phyloP scores from a whole-genome alignment of 1,140 invertebrate genomes.

The Penaeus vannamei region DNA sequence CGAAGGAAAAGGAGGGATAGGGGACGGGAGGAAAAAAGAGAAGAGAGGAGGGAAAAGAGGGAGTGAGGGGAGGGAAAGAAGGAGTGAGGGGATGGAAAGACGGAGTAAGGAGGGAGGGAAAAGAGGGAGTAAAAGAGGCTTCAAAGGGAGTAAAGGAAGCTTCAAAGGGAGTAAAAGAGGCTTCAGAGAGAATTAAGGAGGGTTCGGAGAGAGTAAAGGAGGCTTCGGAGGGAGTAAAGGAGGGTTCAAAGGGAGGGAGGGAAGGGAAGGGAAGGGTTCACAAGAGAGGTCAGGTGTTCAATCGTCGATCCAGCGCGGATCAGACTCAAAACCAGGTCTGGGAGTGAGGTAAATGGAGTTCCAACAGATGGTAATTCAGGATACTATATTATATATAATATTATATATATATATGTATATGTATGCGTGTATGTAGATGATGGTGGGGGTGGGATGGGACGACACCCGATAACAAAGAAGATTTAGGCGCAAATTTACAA shows the following conservation, averaged over 20 bases:
- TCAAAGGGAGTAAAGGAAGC: no score
- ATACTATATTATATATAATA: neutral
- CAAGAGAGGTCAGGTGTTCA: neutral
- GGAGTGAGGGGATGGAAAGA: no score
- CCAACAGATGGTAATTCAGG: slow-evolving; percentile 21
- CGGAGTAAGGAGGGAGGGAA: no score
- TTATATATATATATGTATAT: neutral
- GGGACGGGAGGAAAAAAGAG: neutral
- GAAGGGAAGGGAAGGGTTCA: neutral
- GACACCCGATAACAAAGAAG: neutral
- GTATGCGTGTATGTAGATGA: neutral
- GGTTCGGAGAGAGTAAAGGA: no score
- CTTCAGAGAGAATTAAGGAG: no score
- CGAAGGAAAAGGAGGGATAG: neutral
- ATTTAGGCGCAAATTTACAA: neutral
- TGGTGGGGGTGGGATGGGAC: neutral
- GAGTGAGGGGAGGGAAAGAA: neutral
- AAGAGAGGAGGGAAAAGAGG: neutral
- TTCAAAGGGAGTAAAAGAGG: no score
- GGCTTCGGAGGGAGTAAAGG: neutral
- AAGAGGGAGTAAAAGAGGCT: no score
- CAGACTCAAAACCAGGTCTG: neutral
- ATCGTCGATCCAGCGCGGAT: neutral
- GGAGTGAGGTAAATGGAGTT: neutral
- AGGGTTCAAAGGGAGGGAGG: neutral